Conservation (phyloP, 2,888 invertebrate species). For the Drosophila pseudotalamancana region DNA sequence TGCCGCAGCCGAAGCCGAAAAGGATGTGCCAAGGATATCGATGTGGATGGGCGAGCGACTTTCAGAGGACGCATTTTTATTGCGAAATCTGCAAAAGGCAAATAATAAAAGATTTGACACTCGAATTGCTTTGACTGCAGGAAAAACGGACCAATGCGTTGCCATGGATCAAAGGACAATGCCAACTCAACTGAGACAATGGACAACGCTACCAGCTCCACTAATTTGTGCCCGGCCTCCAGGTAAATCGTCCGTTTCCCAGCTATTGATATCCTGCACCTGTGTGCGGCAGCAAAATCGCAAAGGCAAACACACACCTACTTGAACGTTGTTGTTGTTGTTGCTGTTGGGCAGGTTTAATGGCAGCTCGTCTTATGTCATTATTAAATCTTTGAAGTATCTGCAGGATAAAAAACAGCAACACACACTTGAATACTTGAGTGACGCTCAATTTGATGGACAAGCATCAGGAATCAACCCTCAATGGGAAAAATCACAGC, state of each 20-base stretch:
- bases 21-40: conserved; percentile 46
- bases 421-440: conserved; percentile 75
- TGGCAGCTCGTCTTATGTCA: conserved; percentile 74
- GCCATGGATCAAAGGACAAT: not conserved
- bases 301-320: conserved; percentile 58
- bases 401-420: conserved; percentile 60
- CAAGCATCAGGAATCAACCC: conserved; percentile 60
- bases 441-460: conserved; percentile 79
- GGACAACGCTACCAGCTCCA: conserved; percentile 21
- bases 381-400: conserved; percentile 79
- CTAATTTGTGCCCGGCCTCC: conserved; percentile 52
- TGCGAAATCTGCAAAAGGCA: conserved; percentile 83
- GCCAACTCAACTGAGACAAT: conserved; percentile 40
- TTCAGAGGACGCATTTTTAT: conserved; percentile 77
- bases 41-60: conserved; percentile 43
- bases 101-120: conserved; percentile 84
- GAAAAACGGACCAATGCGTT: conserved; percentile 8
- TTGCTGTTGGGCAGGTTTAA: conserved; percentile 55
- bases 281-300: conserved; percentile 39
- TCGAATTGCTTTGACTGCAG: conserved; percentile 80
- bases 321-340: conserved; percentile 5
- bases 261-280: conserved; percentile 44
- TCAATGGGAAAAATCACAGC: conserved; percentile 73
- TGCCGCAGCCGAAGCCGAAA: conserved; percentile 42
- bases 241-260: not conserved